Percentiles rank a stretch among this genome's conserved stretches.
Conservation (phyloP, 1,140 invertebrate genomes). For the Pararge aegeria region DNA sequence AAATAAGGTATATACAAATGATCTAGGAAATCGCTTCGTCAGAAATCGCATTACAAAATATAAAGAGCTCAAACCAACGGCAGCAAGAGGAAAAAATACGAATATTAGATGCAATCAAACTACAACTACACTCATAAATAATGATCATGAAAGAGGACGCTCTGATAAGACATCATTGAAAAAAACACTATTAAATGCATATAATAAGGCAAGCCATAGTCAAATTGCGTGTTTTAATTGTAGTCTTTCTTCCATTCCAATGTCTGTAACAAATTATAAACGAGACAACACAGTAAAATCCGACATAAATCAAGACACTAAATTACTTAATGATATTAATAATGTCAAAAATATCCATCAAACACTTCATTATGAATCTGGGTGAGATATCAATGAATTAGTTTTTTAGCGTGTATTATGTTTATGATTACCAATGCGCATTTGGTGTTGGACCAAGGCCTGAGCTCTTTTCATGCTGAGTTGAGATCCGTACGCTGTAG, state of each 20-base stretch:
- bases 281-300: background rate
- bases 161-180: background rate
- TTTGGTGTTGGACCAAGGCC: too few relatives aligned
- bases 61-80: background rate
- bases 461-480: too few relatives aligned
- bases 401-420: too few relatives aligned
- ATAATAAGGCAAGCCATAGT: background rate
- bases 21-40: background rate
- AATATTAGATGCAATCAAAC: background rate
- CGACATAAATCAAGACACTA: background rate
- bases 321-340: too few relatives aligned
- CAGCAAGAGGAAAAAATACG: background rate
- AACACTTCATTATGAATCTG: too few relatives aligned
- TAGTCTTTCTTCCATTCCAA: background rate
- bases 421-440: too few relatives aligned
- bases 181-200: background rate
- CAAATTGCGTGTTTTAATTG: background rate
- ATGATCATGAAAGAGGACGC: background rate
- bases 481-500: too few relatives aligned
- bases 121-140: background rate
- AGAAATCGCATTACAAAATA: background rate
- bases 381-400: too few relatives aligned
- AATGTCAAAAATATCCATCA: too few relatives aligned
- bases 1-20: background rate
- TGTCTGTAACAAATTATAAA: background rate